Conservation (phyloP, 2,888 invertebrate genomes). For the Orchestes rusci region DNA sequence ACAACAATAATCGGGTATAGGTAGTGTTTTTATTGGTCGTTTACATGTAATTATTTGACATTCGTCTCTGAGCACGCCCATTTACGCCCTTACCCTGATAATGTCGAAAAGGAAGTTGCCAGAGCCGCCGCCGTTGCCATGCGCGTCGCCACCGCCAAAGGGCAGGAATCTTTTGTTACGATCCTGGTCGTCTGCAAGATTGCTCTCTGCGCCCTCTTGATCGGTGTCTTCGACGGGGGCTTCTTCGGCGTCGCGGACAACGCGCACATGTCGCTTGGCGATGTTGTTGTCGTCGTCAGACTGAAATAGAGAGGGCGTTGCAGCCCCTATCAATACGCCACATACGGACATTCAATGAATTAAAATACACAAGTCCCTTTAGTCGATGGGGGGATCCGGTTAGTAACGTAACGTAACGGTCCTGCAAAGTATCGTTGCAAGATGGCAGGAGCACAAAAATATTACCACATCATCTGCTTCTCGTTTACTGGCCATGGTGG, state of each 20-base stretch:
- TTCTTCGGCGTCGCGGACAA: slow-evolving; percentile 34
- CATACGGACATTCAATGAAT: too few relatives aligned
- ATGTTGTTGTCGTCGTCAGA: slow-evolving; percentile 31
- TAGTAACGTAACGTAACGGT: too few relatives aligned
- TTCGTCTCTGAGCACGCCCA: neutral
- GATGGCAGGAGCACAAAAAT: slow-evolving; percentile 18
- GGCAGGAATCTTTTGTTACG: slow-evolving; percentile 75
- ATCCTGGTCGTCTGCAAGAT: slow-evolving; percentile 66
- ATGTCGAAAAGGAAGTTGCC: slow-evolving; percentile 86
- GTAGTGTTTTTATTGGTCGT: neutral
- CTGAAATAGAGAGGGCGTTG: too few relatives aligned
- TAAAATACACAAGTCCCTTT: too few relatives aligned
- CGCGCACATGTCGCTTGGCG: slow-evolving; percentile 38
- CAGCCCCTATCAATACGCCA: too few relatives aligned
- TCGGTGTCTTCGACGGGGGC: slow-evolving; percentile 29
- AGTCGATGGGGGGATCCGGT: too few relatives aligned
- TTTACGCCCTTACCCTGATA: slow-evolving; percentile 66
- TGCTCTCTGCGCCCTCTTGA: slow-evolving; percentile 44
- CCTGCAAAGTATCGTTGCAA: slow-evolving; percentile 20
- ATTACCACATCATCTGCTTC: slow-evolving; percentile 23
- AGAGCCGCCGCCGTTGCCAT: slow-evolving; percentile 55
- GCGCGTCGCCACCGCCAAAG: slow-evolving; percentile 50
- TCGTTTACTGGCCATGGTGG: slow-evolving; percentile 7
- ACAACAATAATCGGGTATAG: neutral
- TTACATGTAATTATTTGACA: neutral